phyloP scores from a whole-genome alignment of 2,888 invertebrate species.

The Allacma fusca region DNA sequence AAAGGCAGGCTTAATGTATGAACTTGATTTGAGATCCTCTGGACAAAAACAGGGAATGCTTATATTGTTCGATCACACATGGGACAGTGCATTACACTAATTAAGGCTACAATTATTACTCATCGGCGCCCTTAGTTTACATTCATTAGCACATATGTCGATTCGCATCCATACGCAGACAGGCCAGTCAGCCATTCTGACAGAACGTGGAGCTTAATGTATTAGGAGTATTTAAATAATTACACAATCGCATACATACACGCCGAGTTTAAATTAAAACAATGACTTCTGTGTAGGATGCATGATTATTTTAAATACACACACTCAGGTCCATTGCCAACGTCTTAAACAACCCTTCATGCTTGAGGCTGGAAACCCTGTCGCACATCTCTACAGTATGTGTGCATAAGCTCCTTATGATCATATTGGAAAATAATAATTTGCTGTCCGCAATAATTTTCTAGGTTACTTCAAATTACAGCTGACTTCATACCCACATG shows the following conservation, averaged over 20 bases:
- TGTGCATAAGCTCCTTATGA: too few species aligned
- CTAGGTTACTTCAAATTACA: neutral
- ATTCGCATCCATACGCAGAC: neutral
- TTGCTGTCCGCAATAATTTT: too few species aligned
- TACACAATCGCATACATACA: neutral
- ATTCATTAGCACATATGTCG: conserved; percentile 16
- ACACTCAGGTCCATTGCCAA: too few species aligned
- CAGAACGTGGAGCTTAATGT: neutral
- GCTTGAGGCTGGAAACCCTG: too few species aligned
- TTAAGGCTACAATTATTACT: conserved; percentile 41
- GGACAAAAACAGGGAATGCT: neutral
- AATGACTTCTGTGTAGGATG: neutral
- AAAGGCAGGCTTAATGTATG: neutral
- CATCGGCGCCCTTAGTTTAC: neutral
- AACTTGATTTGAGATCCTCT: neutral
- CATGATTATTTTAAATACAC: neutral
- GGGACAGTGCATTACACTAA: conserved; percentile 29
- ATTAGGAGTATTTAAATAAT: conserved; percentile 13
- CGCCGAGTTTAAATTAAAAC: neutral
- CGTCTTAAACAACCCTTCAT: too few species aligned
- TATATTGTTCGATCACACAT: conserved; percentile 8
- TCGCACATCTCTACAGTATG: too few species aligned
- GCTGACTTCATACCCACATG: neutral
- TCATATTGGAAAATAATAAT: too few species aligned
- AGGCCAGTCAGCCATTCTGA: neutral